These are phyloP conservation scores for Pluvianellus socialis DNA, from an alignment of 2,113 vertebrate genomes.

Conservation along the genomic window DNA sequence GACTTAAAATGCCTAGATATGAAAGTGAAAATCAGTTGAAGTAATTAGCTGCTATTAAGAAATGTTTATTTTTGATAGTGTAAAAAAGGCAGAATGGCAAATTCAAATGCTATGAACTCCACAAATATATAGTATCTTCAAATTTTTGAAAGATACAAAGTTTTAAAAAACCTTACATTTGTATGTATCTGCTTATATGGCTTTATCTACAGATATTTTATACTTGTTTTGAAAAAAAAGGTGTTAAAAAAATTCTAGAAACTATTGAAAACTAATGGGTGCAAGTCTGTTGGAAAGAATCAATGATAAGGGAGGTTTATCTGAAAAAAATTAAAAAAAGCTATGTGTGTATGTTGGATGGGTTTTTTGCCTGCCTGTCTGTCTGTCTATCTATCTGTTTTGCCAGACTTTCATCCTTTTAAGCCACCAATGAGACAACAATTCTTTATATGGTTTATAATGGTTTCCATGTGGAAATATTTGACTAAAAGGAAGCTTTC, in stretches of 20 bases:
- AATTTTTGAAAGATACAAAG: background rate
- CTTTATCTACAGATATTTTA: background rate
- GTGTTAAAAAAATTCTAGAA: background rate
- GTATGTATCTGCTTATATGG: background rate
- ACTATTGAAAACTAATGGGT: background rate
- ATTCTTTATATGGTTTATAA: background rate
- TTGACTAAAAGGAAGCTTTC: background rate
- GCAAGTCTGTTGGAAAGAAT: background rate
- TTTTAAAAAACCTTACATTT: fast-evolving
- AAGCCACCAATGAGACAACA: background rate
- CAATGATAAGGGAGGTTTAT: background rate
- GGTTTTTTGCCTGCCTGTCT: background rate
- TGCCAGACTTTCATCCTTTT: background rate
- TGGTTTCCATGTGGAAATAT: background rate
- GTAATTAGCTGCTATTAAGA: background rate
- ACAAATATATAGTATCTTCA: background rate
- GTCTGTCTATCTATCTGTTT: background rate
- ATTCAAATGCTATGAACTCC: background rate
- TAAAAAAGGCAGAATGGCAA: background rate
- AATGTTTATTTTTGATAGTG: background rate
- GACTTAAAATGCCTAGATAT: background rate
- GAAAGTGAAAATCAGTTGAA: background rate
- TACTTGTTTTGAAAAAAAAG: background rate
- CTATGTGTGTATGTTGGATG: background rate
- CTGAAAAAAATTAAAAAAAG: background rate